Conservation (phyloP, 2,797 vertebrate genomes). For the Cottoperca gobio region DNA sequence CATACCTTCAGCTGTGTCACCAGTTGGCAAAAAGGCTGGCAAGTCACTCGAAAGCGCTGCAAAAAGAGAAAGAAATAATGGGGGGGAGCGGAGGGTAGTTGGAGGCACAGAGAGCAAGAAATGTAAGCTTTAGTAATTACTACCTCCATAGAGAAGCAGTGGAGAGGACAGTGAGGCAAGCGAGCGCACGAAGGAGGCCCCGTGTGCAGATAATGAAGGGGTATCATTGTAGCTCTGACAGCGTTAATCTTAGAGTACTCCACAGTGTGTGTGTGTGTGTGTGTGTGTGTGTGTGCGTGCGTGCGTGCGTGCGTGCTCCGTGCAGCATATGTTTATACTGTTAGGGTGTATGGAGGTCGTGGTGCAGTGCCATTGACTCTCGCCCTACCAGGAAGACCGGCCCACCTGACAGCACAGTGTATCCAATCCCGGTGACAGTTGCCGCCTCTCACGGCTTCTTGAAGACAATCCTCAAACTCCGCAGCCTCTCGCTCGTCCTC, state of each 20-base stretch:
- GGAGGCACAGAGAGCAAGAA: constrained; percentile 74
- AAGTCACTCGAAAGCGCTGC: constrained; percentile 42
- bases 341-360: constrained; percentile 53
- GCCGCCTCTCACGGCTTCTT: constrained; percentile 45
- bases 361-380: constrained; percentile 64
- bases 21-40: constrained; percentile 62
- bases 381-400: constrained; percentile 65
- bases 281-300: constrained; percentile 33
- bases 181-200: constrained; percentile 81
- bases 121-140: constrained; percentile 87
- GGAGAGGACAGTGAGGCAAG: constrained; percentile 82
- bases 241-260: constrained; percentile 85
- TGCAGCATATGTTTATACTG: constrained; percentile 43
- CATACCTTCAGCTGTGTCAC: constrained; percentile 70
- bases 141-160: constrained; percentile 81
- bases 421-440: constrained; percentile 68
- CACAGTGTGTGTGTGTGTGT: constrained; percentile 30
- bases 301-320: constrained; percentile 37
- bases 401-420: constrained; percentile 77
- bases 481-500: constrained; percentile 15
- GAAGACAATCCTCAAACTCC: constrained; percentile 33
- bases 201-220: constrained; percentile 87
- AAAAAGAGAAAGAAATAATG: constrained; percentile 60
- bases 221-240: constrained; percentile 86
- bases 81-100: constrained; percentile 59